A percentile compares a stretch with the other conserved stretches of the same genome.
phyloP scores from a whole-genome alignment of 2,113 vertebrate species.

The Carassius gibelio region DNA sequence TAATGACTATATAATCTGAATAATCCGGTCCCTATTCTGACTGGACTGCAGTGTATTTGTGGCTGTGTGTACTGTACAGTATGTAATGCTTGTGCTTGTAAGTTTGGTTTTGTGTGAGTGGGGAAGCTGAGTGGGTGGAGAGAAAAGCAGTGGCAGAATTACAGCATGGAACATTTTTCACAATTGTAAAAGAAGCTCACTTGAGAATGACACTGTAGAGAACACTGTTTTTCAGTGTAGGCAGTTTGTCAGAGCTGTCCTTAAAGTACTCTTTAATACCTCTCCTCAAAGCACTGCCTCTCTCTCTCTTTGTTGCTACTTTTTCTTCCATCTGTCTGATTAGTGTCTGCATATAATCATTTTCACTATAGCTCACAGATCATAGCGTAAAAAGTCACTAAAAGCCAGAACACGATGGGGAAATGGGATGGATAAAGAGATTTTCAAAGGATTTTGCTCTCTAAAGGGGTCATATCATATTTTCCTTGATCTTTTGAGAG shows the following conservation, averaged over 20 bases:
- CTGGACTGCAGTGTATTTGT: not conserved
- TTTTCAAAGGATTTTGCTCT: not conserved
- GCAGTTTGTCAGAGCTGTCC: slow-evolving; percentile 20
- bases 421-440: not conserved
- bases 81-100: not conserved
- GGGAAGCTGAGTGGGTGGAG: not conserved
- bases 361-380: slow-evolving; percentile 19
- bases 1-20: slow-evolving; percentile 12
- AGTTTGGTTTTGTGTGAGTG: not conserved
- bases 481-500: slow-evolving; percentile 1
- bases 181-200: slow-evolving; percentile 3
- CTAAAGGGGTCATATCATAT: not conserved
- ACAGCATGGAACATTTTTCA: slow-evolving; percentile 16
- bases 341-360: slow-evolving; percentile 10
- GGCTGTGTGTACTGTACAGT: not conserved
- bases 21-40: not conserved
- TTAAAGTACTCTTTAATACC: slow-evolving; percentile 24
- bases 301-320: not conserved
- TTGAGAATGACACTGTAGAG: slow-evolving; percentile 32
- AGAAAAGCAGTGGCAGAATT: slow-evolving; percentile 10
- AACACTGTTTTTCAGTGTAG: slow-evolving; percentile 16
- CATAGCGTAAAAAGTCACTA: slow-evolving; percentile 32
- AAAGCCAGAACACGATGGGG: not conserved
- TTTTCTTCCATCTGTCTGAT: not conserved
- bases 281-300: not conserved